Conservation (phyloP, 2,797 vertebrate genomes). For the Manis javanica region DNA sequence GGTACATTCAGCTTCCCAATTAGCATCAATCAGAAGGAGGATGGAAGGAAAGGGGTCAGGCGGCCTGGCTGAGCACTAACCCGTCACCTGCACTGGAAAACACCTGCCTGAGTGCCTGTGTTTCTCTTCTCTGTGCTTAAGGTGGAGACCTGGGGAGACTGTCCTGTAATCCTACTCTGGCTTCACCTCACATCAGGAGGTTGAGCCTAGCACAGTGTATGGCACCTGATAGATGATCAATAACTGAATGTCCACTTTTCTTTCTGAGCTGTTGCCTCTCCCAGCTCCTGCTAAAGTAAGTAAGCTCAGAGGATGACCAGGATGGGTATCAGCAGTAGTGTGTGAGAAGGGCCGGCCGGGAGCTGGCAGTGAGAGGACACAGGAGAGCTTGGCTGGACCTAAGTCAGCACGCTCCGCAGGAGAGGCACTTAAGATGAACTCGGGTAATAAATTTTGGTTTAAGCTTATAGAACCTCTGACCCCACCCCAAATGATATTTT, state of each 20-base stretch:
- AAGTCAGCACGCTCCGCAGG: not conserved
- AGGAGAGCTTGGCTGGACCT: not conserved
- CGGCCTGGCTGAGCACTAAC: not conserved
- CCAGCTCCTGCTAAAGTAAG: not conserved
- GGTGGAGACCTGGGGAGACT: not conserved
- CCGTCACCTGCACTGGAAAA: not conserved
- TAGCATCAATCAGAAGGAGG: not conserved
- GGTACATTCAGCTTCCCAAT: not conserved
- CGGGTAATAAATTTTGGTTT: not conserved
- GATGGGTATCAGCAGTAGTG: not conserved
- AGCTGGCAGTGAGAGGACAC: not conserved
- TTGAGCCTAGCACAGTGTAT: not conserved
- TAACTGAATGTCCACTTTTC: not conserved
- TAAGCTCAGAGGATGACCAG: not conserved
- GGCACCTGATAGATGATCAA: not conserved
- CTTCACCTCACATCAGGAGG: not conserved
- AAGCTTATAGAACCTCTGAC: not conserved
- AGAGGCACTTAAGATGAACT: not conserved
- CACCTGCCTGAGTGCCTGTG: accelerated
- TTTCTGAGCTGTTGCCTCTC: not conserved
- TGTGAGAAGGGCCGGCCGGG: not conserved
- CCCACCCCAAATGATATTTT: not conserved
- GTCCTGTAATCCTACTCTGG: not conserved
- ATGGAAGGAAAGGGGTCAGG: not conserved
- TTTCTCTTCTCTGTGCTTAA: not conserved